Base-by-base conservation (phyloP, 2,888 invertebrate species). In the Caenorhabditis macrosperma region DNA sequence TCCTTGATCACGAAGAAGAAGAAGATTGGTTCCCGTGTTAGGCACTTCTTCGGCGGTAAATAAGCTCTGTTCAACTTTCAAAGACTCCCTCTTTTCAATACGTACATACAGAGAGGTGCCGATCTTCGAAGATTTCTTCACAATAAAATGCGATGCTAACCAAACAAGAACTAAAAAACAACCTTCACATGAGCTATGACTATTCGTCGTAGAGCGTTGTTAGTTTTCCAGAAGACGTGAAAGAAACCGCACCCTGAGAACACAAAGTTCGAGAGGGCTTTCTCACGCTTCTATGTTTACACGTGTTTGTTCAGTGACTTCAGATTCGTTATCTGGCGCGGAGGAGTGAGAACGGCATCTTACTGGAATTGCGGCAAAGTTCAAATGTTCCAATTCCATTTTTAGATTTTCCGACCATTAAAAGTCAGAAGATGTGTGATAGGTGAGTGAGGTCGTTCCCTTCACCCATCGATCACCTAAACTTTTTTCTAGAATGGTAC, bases 211-310 rank as follows among this genome's bases (percentile, higher is more conserved):
- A n/a, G 4, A 35, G 6, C 17, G 24, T 9, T 72, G 61, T 72
- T 63, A 63, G 71, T 24, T 72, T 67, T 63, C 9, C 52, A 33
- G 71, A 33, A 44, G 55, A 71, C 71, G 71, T 72, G 72, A 57
- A 59, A 71, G 46, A 46, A 26, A 57, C 72, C 72, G 72, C 72
- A 72, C 72, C 72, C 26, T 63, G 72, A 57, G 72, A 72, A 72
- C 44, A 72, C 64, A 64, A 74, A 74, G 74, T 74, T 74, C 74
- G 74, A 50, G 59, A 63, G 50, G 59, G 74, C 57, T 64, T 74
- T 74, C 74, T 74, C 74, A 74, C 64, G 74, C 64, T 54, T 72
- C 50, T 41, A 35, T 64, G 50, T 64, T 63, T 48, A 59, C 63
- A 41, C 9, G 33, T 72, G 57, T 72, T 72, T 72, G 48, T 55